These are phyloP conservation scores for Manis javanica DNA, from an alignment of 2,797 vertebrate species.

Conservation along the genomic window DNA sequence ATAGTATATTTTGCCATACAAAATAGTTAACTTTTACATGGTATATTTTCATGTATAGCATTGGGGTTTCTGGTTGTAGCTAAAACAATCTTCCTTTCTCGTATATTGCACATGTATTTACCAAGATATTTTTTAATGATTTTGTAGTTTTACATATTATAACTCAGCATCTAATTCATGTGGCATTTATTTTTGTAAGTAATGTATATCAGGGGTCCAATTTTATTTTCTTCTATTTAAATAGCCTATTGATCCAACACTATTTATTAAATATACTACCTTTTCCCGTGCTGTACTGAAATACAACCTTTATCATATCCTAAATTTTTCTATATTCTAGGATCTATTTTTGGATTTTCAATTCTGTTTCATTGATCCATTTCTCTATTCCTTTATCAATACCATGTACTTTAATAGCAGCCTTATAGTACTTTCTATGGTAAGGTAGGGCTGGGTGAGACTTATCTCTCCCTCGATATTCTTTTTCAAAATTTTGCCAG, in stretches of 20 bases:
- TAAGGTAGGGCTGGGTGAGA: background rate
- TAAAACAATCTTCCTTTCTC: constrained; percentile 8
- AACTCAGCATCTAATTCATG: background rate
- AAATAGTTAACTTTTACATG: background rate
- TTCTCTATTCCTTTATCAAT: background rate
- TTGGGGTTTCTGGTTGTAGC: background rate
- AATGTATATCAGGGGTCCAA: background rate
- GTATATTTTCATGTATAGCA: background rate
- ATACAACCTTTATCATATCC: background rate
- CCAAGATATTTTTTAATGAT: background rate
- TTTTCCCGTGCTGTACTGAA: background rate
- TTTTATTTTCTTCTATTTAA: constrained; percentile 54
- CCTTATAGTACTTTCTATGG: background rate
- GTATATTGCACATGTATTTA: background rate
- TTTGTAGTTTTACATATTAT: background rate
- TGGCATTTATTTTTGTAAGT: constrained; percentile 46
- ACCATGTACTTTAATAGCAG: background rate
- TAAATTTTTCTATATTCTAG: background rate
- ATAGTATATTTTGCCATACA: background rate
- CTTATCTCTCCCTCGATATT: background rate
- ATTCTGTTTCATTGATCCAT: background rate
- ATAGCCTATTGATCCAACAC: background rate
- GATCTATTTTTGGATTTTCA: constrained; percentile 39
- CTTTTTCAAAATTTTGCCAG: background rate
- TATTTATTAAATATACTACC: constrained; percentile 24